phyloP scores from a whole-genome alignment of 2,797 vertebrate genomes.

The Meda fulgida region DNA sequence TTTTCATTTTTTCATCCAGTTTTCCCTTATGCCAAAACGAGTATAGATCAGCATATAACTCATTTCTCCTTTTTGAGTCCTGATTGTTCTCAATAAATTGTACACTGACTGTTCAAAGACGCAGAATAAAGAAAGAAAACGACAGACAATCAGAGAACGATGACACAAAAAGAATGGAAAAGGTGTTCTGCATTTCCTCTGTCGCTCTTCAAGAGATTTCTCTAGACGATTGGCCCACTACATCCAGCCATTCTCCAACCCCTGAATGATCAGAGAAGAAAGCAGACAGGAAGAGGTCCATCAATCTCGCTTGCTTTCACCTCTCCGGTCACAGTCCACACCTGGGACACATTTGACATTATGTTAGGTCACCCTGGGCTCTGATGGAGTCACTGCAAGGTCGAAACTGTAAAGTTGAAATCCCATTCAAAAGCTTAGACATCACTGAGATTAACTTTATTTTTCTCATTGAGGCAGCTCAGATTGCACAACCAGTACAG shows the following conservation, averaged over 20 bases:
- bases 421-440: slow-evolving; percentile 55
- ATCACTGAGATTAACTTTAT: slow-evolving; percentile 45
- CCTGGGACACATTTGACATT: slow-evolving; percentile 73
- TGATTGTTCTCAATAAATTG: slow-evolving; percentile 38
- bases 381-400: slow-evolving; percentile 66
- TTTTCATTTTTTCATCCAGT: not conserved
- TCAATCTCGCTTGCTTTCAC: slow-evolving; percentile 70
- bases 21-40: not conserved
- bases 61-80: slow-evolving; percentile 15
- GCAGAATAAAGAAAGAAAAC: slow-evolving; percentile 5
- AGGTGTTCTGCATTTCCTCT: slow-evolving; percentile 66
- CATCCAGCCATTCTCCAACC: slow-evolving; percentile 25
- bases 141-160: not conserved
- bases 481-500: slow-evolving; percentile 32
- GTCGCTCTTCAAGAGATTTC: slow-evolving; percentile 47
- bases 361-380: slow-evolving; percentile 67
- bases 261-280: slow-evolving; percentile 58
- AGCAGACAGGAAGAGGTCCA: slow-evolving; percentile 69
- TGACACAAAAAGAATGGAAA: slow-evolving; percentile 8
- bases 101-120: slow-evolving; percentile 38
- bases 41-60: slow-evolving; percentile 8
- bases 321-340: slow-evolving; percentile 70
- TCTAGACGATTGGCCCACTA: slow-evolving; percentile 37
- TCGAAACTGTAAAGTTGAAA: slow-evolving; percentile 64
- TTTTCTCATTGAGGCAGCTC: slow-evolving; percentile 27